These are phyloP conservation scores for Sinosuthora webbiana DNA, from an alignment of 2,113 vertebrate genomes.

Conservation along the genomic window DNA sequence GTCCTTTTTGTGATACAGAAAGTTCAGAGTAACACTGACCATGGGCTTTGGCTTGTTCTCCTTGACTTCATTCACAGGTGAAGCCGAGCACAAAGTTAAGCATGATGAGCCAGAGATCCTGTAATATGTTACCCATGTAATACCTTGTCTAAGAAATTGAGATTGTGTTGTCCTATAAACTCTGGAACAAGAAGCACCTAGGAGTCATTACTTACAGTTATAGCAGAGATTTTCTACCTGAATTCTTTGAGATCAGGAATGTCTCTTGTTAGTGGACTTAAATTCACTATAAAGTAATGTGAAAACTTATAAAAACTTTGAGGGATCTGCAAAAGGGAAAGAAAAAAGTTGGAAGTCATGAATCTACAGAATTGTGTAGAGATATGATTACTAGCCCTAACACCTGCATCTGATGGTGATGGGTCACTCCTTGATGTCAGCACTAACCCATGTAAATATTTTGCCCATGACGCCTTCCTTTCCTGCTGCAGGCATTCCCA, in stretches of 20 bases:
- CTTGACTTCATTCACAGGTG: constrained; percentile 14
- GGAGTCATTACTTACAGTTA: neutral
- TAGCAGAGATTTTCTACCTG: neutral
- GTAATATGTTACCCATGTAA: neutral
- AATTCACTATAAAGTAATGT: neutral
- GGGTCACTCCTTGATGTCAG: neutral
- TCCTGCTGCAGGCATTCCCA: neutral
- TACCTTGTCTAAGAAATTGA: neutral
- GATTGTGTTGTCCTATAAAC: neutral
- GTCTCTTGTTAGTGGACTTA: neutral
- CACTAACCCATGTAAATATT: neutral
- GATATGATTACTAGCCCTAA: neutral
- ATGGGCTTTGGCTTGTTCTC: neutral
- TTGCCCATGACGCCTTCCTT: neutral
- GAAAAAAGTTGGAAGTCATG: neutral
- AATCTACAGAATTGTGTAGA: neutral
- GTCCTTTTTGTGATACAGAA: neutral
- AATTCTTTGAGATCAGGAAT: neutral
- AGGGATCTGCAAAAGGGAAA: neutral
- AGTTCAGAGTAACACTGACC: neutral
- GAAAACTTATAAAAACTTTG: neutral
- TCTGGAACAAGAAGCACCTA: neutral
- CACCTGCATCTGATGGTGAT: neutral
- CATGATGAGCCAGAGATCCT: neutral
- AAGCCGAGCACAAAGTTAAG: neutral